phyloP scores from a whole-genome alignment of 2,797 vertebrate genomes.

The Strix occidentalis region DNA sequence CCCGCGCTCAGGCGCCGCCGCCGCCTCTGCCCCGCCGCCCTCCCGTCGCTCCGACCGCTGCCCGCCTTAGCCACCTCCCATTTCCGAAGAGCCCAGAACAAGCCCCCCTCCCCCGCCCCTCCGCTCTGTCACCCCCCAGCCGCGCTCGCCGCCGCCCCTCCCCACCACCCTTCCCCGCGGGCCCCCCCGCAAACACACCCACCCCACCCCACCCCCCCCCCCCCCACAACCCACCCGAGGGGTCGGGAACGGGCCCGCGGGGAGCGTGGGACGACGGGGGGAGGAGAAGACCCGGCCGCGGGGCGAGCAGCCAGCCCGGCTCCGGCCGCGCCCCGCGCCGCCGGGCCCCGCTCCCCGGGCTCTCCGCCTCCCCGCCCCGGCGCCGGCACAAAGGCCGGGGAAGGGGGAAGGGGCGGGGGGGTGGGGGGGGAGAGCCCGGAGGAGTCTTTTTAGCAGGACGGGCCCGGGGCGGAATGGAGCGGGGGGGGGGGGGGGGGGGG shows the following conservation, averaged over 20 bases:
- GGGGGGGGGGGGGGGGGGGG: not conserved
- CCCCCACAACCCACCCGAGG: not conserved
- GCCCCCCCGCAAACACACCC: not conserved
- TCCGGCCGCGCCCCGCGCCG: not conserved
- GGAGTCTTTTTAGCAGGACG: not conserved
- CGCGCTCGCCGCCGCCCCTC: not conserved
- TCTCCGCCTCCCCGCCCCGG: not conserved
- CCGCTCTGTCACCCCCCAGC: not conserved
- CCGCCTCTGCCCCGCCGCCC: not conserved
- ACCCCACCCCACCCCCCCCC: too few species aligned
- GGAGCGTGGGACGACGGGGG: not conserved
- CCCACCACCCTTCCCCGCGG: not conserved
- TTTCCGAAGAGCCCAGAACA: conserved; percentile 54
- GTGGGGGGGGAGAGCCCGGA: not conserved
- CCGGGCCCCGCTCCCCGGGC: not conserved
- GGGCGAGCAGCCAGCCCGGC: too few species aligned
- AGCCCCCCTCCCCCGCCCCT: not conserved
- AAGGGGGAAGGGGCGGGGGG: not conserved
- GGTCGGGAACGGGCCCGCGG: not conserved
- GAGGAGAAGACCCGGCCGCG: not conserved
- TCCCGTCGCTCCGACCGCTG: not conserved
- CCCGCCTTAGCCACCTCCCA: conserved; percentile 57
- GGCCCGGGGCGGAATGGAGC: not conserved
- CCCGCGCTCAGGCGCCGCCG: not conserved
- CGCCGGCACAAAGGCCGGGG: not conserved